Conservation (phyloP, 2,797 vertebrate species). For the Vespertilio murinus region DNA sequence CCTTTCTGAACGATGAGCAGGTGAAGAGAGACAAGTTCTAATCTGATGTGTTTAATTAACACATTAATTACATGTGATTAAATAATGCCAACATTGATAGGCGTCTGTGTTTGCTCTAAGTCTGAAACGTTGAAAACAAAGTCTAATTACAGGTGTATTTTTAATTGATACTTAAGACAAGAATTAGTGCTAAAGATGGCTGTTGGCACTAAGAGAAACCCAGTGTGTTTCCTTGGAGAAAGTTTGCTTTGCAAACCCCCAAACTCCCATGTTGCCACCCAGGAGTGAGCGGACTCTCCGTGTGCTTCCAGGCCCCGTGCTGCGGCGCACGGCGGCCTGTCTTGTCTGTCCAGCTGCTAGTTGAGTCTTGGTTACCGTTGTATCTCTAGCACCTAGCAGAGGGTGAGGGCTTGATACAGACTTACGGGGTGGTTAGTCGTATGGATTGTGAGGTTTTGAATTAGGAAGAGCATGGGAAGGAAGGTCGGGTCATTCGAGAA, state of each 20-base stretch:
- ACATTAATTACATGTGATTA: background rate
- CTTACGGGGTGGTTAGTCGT: background rate
- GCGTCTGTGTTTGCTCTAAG: background rate
- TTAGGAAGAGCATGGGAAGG: background rate
- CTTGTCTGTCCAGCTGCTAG: background rate
- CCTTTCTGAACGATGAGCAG: background rate
- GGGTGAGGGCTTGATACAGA: background rate
- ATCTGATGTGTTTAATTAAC: background rate
- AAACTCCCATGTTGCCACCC: background rate
- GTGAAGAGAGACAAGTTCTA: background rate
- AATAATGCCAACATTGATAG: background rate
- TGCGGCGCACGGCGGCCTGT: background rate
- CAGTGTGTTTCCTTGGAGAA: background rate
- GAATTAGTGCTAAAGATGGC: background rate
- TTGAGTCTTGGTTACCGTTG: background rate
- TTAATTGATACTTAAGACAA: background rate
- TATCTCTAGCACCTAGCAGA: background rate
- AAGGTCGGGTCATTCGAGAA: slow-evolving; percentile 2
- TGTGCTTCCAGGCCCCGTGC: background rate
- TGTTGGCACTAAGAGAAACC: background rate
- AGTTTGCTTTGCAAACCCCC: background rate
- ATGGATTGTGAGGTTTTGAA: background rate
- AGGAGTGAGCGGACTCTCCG: no score
- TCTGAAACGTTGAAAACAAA: background rate
- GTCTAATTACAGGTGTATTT: background rate